These are phyloP conservation scores for Drosophila willistoni DNA, from an alignment of 1,140 invertebrate species.

Conservation along the genomic window DNA sequence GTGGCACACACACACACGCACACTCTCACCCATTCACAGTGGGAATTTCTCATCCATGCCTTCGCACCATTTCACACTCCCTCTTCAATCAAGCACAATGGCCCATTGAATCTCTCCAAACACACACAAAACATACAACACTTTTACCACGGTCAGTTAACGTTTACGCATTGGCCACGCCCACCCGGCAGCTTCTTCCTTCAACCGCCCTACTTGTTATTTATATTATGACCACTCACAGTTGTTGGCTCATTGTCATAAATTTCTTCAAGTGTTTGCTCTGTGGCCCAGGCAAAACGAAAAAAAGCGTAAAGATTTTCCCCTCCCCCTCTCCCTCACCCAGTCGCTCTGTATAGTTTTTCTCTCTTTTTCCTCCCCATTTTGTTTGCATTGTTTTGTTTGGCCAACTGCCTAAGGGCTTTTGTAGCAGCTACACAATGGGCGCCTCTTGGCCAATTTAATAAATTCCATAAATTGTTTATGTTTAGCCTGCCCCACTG, in stretches of 20 bases:
- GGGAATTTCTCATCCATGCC: conserved; percentile 28
- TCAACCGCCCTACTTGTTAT: conserved; percentile 68
- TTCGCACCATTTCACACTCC: conserved; percentile 46
- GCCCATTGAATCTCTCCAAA: conserved; percentile 50
- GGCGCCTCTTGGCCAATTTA: conserved; percentile 24
- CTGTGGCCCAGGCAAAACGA: conserved; percentile 41
- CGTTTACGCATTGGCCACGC: conserved; percentile 55
- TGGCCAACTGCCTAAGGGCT: conserved; percentile 64
- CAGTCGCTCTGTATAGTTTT: conserved; percentile 27
- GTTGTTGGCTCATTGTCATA: conserved; percentile 80
- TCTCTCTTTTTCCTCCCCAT: conserved; percentile 29
- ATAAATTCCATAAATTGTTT: conserved; percentile 39
- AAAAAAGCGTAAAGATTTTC: conserved; percentile 26
- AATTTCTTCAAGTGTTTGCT: conserved; percentile 77
- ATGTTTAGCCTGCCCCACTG: conserved; percentile 17
- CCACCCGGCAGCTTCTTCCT: conserved; percentile 32
- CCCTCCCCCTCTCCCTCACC: not conserved
- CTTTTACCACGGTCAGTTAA: conserved; percentile 68
- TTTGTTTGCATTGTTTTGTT: conserved; percentile 51
- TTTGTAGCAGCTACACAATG: conserved; percentile 26
- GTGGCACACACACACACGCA: conserved; percentile 42
- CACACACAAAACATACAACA: conserved; percentile 37
- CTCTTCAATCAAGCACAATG: conserved; percentile 66
- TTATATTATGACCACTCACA: conserved; percentile 79
- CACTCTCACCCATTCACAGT: not conserved